A percentile compares a stretch with the other conserved stretches of the same genome.
These are phyloP conservation scores for Pandemis corylana DNA, from an alignment of 2,888 invertebrate genomes.

Conservation along the genomic window DNA sequence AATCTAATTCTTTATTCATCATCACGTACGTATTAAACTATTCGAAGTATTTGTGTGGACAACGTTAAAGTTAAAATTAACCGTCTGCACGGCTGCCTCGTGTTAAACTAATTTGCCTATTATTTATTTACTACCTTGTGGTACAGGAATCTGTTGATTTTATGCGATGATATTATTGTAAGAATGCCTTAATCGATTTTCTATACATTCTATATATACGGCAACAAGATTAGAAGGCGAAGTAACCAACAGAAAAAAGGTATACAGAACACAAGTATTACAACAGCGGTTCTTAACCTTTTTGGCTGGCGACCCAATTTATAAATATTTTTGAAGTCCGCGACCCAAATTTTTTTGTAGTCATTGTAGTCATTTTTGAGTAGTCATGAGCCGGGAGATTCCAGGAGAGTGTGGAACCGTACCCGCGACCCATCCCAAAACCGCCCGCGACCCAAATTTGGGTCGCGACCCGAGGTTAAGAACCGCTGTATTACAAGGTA, in stretches of 20 bases:
- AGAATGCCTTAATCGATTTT: neutral
- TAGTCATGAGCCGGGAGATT: no score
- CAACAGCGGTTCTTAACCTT: no score
- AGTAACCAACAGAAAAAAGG: neutral
- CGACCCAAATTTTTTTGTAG: no score
- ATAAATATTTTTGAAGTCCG: no score
- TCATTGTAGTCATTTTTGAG: no score
- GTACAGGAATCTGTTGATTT: neutral
- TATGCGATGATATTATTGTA: neutral
- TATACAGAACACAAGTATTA: no score
- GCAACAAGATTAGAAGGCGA: neutral
- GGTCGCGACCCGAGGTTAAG: no score
- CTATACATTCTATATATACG: neutral
- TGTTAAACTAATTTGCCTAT: neutral
- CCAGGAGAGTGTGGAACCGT: no score
- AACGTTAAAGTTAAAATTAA: neutral
- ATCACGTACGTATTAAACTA: neutral
- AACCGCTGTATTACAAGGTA: no score
- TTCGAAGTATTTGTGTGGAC: neutral
- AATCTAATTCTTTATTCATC: neutral
- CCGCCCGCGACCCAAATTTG: no score
- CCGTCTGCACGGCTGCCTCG: neutral
- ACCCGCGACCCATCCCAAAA: no score
- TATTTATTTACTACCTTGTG: neutral
- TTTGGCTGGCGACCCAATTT: no score